phyloP scores from a whole-genome alignment of 2,797 vertebrate genomes.

The Varecia variegata region DNA sequence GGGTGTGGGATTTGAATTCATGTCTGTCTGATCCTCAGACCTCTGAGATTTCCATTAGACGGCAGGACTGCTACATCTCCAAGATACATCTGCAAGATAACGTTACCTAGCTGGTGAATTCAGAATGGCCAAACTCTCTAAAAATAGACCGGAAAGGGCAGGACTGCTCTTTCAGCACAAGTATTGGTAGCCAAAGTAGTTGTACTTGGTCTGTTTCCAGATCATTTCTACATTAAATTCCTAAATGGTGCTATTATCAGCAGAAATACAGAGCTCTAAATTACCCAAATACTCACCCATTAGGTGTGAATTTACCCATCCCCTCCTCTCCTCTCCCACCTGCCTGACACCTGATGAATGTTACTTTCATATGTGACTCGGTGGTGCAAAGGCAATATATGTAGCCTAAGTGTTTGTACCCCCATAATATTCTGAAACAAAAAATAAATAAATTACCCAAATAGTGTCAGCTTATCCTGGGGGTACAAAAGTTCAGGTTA shows the following conservation, averaged over 20 bases:
- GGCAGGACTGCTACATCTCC: not conserved
- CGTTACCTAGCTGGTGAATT: not conserved
- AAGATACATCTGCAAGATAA: too few relatives aligned
- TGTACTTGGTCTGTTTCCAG: not conserved
- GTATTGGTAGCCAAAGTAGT: not conserved
- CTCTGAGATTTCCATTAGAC: not conserved
- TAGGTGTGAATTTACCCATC: too few relatives aligned
- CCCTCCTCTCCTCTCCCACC: too few relatives aligned
- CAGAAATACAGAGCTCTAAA: not conserved
- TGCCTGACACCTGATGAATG: too few relatives aligned
- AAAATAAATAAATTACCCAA: too few relatives aligned
- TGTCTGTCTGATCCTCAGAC: not conserved
- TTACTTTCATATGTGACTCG: too few relatives aligned
- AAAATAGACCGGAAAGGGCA: fast-evolving
- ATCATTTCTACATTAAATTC: not conserved
- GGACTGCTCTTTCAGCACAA: not conserved
- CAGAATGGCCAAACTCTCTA: not conserved
- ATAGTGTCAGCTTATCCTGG: too few relatives aligned
- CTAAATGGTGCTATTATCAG: not conserved
- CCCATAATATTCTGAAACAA: too few relatives aligned
- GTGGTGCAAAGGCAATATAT: too few relatives aligned
- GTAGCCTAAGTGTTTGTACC: too few relatives aligned
- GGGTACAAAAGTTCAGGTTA: too few relatives aligned
- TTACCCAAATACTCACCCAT: not conserved
- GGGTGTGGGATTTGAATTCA: not conserved